Base-by-base conservation (phyloP, 2,113 vertebrate species). In the Aramus guarauna region DNA sequence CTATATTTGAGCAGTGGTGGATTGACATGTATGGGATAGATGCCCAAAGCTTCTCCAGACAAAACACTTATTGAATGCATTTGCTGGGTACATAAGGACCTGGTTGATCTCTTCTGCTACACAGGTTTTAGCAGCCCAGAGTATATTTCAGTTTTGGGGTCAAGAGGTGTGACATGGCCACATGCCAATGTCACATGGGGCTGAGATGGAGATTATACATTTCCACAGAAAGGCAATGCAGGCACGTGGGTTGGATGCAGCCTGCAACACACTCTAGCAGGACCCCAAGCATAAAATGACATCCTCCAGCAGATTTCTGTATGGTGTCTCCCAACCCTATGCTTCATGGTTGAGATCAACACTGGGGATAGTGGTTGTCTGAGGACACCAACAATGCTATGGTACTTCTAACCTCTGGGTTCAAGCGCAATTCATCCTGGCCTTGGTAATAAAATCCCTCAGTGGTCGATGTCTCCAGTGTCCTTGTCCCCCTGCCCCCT, bases 251-350 rank as follows among this genome's bases (percentile, higher is more conserved):
- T 75, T 74, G 90, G 64, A 78, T 34, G 45, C 76, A 91, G 71
- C 24, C 58, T 80, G 48, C 58, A 88, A 67, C 13, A 59, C 1
- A 3, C 14, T 68, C 56, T 24, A 52, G 58, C 24, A 72, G 48
- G 53, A 68, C 3, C 11, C 6, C 36, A 87, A 48, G 39, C 34
- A 82, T 37, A 63, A 63, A 72, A 37, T 43, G 10, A 21, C 47
- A 43, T 39, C 47, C 9, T 67, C 45, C 53, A 47, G n/a, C 19
- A 69, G 37, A n/a, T 10, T 48, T 7, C 52, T 53, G 23, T 36
- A 41, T 7, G 9, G 26, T 5, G 0, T 52, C 37, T 74, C 37
- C 48, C 37, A 75, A 24, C 22, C 29, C 52, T 36, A 26, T 0
- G 0, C 19, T 58, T 88, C 59, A 21, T 32, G 15, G 24, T n/a